Base-by-base conservation (phyloP, 2,113 vertebrate species). In the Camelus dromedarius region DNA sequence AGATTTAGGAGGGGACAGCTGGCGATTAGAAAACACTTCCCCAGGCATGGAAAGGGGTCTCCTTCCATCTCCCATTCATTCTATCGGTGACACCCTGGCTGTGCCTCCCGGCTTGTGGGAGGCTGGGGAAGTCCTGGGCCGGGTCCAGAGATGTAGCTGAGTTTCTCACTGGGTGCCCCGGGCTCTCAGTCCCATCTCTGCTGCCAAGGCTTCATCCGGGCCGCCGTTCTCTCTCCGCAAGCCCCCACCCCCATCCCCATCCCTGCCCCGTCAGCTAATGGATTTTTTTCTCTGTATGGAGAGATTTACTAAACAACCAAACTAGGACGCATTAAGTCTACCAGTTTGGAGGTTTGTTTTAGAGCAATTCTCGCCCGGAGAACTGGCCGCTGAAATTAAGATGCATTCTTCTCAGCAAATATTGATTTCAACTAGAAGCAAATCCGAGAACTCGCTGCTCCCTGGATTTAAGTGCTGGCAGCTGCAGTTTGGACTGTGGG, bases 241-340 rank as follows among this genome's bases (percentile, higher is more conserved):
- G 8, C n/a, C 69, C 86, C 89, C 42, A 28, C 28, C 14, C n/a
- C 38, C 38, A 42, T 4, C 38, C 69, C 24, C 19, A 56, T 18
- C 93, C 88, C 30, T 62, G 58, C 76, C 95, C 90, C 92, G 28
- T 35, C 32, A 67, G 96, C 95, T 97, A 97, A 97, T 98, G 97
- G 97, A 95, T 97, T 97, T 42, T 5, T 97, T 94, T 82, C 88
- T 96, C 92, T 86, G 58, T 83, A 56, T 88, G 76, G 85, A 91
- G 85, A 97, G 97, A 98, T 98, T 98, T 98, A 98, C 98, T 97
- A 97, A 98, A 97, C 96, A 97, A 97, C 96, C 16, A 91, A 97
- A 97, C 75, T 95, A 97, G 96, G 96, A 91, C 52, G 30, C 97
- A 97, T 98, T 97, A 97, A 98, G 97, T 96, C 96, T 96, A 96